These are phyloP conservation scores for Liasis olivaceus DNA, from an alignment of 2,797 vertebrate species.

Conservation along the genomic window DNA sequence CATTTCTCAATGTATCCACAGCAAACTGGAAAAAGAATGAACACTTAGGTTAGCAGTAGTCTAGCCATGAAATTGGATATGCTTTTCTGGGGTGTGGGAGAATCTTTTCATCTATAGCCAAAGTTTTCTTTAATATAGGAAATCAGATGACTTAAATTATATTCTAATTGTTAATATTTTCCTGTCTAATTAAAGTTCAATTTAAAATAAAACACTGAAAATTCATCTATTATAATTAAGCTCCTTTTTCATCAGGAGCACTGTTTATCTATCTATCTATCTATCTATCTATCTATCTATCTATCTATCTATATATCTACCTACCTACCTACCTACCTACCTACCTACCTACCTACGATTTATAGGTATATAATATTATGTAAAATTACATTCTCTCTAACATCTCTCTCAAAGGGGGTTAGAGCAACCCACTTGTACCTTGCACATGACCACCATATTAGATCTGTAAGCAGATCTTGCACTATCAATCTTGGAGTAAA, in stretches of 20 bases:
- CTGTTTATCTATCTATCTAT: no score
- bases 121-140: neutral
- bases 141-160: slow-evolving; percentile 17
- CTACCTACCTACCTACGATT: neutral
- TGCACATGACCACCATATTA: neutral
- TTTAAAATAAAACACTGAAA: slow-evolving; percentile 15
- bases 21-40: neutral
- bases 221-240: slow-evolving; percentile 11
- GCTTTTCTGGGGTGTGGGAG: neutral
- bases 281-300: no score
- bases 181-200: neutral
- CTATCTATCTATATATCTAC: no score
- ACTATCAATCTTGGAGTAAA: neutral
- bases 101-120: neutral
- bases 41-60: neutral
- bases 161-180: slow-evolving; percentile 7
- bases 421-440: neutral
- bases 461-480: neutral
- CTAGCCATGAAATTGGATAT: neutral
- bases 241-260: neutral
- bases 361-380: neutral
- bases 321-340: neutral
- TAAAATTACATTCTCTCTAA: neutral
- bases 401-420: neutral
- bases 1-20: neutral